Conservation (phyloP, 2,888 invertebrate genomes). For the Heteromurus nitidus region DNA sequence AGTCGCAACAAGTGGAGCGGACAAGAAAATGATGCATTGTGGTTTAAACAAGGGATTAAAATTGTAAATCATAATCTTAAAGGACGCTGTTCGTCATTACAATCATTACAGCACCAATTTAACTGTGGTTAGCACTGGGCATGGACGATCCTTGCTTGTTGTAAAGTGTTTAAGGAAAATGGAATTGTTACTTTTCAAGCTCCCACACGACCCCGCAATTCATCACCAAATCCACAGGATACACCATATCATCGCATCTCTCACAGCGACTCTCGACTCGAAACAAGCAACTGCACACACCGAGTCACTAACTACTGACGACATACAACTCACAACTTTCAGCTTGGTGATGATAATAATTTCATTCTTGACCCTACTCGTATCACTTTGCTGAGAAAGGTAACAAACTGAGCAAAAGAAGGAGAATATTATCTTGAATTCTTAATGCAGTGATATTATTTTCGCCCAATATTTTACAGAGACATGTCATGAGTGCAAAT, state of each 20-base stretch:
- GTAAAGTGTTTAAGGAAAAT: slow-evolving; percentile 52
- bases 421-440: slow-evolving; percentile 5
- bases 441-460: neutral
- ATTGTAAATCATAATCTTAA: slow-evolving; percentile 57
- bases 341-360: slow-evolving; percentile 21
- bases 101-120: slow-evolving; percentile 19
- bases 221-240: slow-evolving; percentile 56
- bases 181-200: slow-evolving; percentile 62
- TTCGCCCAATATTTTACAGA: neutral
- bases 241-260: slow-evolving; percentile 45
- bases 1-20: slow-evolving; percentile 34
- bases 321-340: neutral
- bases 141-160: slow-evolving; percentile 60
- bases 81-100: neutral
- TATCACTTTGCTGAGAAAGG: slow-evolving; percentile 29
- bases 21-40: slow-evolving; percentile 29
- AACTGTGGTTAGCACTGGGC: slow-evolving; percentile 46
- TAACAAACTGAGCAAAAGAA: slow-evolving; percentile 21
- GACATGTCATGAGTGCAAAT: slow-evolving; percentile 48
- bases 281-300: slow-evolving; percentile 16
- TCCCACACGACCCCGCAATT: slow-evolving; percentile 60
- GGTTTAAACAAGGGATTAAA: slow-evolving; percentile 47
- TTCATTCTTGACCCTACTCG: slow-evolving; percentile 37
- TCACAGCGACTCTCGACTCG: slow-evolving; percentile 14
- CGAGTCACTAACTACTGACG: neutral